These are phyloP conservation scores for Setipinna tenuifilis DNA, from an alignment of 2,797 vertebrate species.

Conservation along the genomic window DNA sequence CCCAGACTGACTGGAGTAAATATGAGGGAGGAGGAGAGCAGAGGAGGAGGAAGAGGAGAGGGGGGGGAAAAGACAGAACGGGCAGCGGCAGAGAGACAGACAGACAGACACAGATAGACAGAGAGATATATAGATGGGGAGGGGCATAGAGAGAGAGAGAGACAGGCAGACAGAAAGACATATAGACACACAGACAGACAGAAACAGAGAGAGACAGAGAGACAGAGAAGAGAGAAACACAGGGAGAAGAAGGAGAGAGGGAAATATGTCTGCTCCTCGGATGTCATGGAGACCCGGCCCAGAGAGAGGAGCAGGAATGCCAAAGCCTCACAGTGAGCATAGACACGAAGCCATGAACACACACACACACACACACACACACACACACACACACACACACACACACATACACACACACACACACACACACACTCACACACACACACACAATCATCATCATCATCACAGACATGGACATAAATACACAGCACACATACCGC, in stretches of 20 bases:
- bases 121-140: slow-evolving; percentile 9
- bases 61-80: neutral
- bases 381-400: neutral
- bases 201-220: neutral
- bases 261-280: neutral
- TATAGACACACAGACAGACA: neutral
- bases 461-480: neutral
- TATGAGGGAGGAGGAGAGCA: neutral
- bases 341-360: neutral
- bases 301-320: too few relatives aligned
- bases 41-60: neutral
- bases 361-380: neutral
- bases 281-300: neutral
- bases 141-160: neutral
- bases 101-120: neutral
- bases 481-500: slow-evolving; percentile 31
- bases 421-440: neutral
- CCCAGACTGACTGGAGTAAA: neutral
- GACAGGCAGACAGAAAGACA: neutral
- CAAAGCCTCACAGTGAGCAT: neutral
- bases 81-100: neutral
- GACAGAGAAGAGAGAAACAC: too few relatives aligned
- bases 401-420: neutral
- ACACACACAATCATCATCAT: too few relatives aligned
- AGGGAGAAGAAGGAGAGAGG: neutral